Evolutionary conservation across 37 sponge, comb jelly and placozoan genomes (phyloP), one percentile per base, ranked within the genome.

Genomic region (Mnemiopsis leidyi): DNA sequence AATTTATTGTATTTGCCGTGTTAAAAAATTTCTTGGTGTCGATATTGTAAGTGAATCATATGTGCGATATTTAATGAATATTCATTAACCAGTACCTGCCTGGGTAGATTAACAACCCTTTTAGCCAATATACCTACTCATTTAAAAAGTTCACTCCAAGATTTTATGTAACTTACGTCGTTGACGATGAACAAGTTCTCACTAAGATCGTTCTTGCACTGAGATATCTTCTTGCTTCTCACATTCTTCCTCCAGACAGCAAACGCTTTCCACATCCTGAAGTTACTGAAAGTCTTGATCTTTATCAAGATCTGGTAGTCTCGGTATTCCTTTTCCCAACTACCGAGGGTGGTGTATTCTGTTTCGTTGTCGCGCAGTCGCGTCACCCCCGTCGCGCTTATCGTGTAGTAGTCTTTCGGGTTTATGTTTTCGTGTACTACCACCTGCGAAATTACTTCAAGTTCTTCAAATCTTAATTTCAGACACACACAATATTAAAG

Each of bases 211-310:
- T 95, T 95, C 93, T 93, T 94, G 73, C 96, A 95, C 23, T 75
- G 48, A 0, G 61, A 25, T 24, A 97, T 95, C 83, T 95, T 96
- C 94, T 95, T 97, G 77, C 93, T 93, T 68, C 96, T 71, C 32
- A 97, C 99, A 90, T 96, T 96, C 94, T 95, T 97, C 88, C 97
- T 95, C 99, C 97, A 97, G 0, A 94, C 92, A 69, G 94, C 93
- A 88, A 98, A 98, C 23, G 97, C 96, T 36, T 98, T 98, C 97
- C 97, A 97, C 29, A 97, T 69, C 0, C 96, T 38, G 93, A 98
- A 98, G 69, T 95, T 97, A 36, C 96, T 93, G 92, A 98, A 98
- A 0, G 96, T 98, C 88, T 97, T 97, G 30, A 98, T 97, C 83
- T 95, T 94, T 68, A 94, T 94, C 33, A 98, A 94, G 69, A 94